These are phyloP conservation scores for Manduca sexta DNA, from an alignment of 1,140 invertebrate genomes.

Conservation along the genomic window DNA sequence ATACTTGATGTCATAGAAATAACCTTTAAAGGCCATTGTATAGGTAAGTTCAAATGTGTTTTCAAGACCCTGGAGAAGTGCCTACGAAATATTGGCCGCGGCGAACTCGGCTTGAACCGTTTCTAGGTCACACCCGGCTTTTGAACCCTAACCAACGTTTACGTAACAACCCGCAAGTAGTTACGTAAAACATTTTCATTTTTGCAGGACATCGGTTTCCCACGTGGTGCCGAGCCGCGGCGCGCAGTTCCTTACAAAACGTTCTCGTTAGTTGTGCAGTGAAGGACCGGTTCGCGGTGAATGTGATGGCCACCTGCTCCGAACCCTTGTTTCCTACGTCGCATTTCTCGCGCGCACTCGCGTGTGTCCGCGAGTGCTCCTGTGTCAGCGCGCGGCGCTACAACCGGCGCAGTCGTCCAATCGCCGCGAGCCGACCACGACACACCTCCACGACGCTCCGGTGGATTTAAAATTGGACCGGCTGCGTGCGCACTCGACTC, in stretches of 20 bases:
- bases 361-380: constrained; percentile 13
- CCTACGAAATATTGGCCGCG: no score
- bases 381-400: no score
- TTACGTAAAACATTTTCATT: not conserved
- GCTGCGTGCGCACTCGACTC: constrained; percentile 52
- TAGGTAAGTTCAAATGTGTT: no score
- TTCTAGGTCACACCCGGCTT: constrained; percentile 1
- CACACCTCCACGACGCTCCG: constrained; percentile 51
- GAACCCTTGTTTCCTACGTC: not conserved
- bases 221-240: no score
- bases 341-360: not conserved
- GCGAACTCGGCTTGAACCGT: not conserved
- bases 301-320: not conserved
- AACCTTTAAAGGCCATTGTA: no score
- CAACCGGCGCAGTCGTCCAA: constrained; percentile 36
- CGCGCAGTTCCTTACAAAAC: no score
- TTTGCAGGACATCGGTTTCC: no score
- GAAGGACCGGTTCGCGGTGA: no score
- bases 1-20: no score
- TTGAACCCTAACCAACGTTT: constrained; percentile 1
- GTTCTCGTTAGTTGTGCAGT: no score
- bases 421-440: constrained; percentile 29
- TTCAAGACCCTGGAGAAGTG: no score
- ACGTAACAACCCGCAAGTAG: not conserved
- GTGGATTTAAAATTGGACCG: constrained; percentile 60